Percentiles rank a stretch among this genome's conserved stretches.
Conservation (phyloP, 2,888 invertebrate genomes). For the Physocephala rufipes region DNA sequence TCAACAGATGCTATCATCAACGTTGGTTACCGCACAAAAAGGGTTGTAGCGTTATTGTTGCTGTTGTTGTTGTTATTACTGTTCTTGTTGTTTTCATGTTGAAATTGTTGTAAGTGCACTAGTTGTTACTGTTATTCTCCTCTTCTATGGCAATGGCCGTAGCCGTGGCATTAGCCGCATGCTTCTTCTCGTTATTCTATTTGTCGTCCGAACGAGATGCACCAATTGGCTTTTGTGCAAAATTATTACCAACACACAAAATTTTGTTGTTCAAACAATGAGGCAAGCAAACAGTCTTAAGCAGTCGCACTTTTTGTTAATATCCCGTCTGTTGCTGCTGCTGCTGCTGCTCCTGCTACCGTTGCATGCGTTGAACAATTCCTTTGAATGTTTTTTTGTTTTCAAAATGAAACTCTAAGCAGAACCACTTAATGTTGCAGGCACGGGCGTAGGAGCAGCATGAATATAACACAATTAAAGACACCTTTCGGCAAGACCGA, state of each 20-base stretch:
- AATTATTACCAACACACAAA: conserved; percentile 46
- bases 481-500: conserved; percentile 50
- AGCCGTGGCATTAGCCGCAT: neutral
- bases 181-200: neutral
- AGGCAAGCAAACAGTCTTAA: neutral
- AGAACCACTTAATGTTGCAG: conserved; percentile 5
- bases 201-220: conserved; percentile 50
- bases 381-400: neutral
- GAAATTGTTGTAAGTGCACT: conserved; percentile 16
- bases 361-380: conserved; percentile 37
- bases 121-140: neutral
- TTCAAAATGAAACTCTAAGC: no score
- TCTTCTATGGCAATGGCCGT: neutral
- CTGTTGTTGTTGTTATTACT: conserved; percentile 11
- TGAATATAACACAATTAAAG: conserved; percentile 51
- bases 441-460: conserved; percentile 43
- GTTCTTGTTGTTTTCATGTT: no score
- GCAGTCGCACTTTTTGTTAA: neutral
- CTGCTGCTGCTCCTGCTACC: conserved; percentile 42
- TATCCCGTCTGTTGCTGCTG: conserved; percentile 28
- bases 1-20: conserved; percentile 26
- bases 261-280: conserved; percentile 39
- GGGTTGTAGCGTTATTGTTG: conserved; percentile 30
- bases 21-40: neutral
- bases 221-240: conserved; percentile 56